phyloP scores from a whole-genome alignment of 2,797 vertebrate species.

The Gymnoscopelus braueri region DNA sequence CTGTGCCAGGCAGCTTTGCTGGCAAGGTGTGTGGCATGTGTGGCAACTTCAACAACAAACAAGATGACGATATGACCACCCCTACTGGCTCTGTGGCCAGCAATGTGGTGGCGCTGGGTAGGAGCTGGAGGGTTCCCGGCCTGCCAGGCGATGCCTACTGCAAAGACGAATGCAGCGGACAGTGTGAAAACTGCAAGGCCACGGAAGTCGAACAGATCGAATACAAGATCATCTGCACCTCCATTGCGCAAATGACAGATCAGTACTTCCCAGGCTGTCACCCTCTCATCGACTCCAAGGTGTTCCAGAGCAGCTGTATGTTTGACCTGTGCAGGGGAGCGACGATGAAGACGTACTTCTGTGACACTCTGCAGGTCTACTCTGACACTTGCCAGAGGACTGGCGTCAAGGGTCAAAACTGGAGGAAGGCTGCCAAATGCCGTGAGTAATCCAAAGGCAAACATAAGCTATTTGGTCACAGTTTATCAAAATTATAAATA shows the following conservation, averaged over 20 bases:
- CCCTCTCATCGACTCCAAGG: slow-evolving; percentile 12
- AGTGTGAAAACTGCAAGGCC: slow-evolving; percentile 60
- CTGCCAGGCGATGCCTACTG: slow-evolving; percentile 54
- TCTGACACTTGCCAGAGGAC: slow-evolving; percentile 70
- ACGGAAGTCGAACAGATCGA: slow-evolving; percentile 13
- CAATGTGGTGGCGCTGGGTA: slow-evolving; percentile 53
- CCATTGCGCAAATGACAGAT: slow-evolving; percentile 16
- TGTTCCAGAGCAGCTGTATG: slow-evolving; percentile 76
- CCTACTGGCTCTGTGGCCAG: not conserved
- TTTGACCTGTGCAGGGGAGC: slow-evolving; percentile 70
- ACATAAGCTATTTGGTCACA: no score
- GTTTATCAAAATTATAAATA: no score
- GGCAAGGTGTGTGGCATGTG: slow-evolving; percentile 82
- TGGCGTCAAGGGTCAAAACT: slow-evolving; percentile 61
- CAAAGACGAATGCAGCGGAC: slow-evolving; percentile 48
- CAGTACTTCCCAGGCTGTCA: slow-evolving; percentile 73
- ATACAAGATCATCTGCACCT: slow-evolving; percentile 34
- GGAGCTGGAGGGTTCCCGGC: slow-evolving; percentile 73
- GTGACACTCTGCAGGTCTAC: slow-evolving; percentile 71
- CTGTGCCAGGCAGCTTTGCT: slow-evolving; percentile 60
- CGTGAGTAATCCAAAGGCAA: slow-evolving; percentile 72
- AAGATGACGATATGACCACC: slow-evolving; percentile 64
- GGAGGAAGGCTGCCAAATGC: slow-evolving; percentile 74
- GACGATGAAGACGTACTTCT: slow-evolving; percentile 53
- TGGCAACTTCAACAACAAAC: slow-evolving; percentile 79